These are phyloP conservation scores for Semaprochilodus insignis DNA, from an alignment of 2,797 vertebrate species.

Conservation along the genomic window DNA sequence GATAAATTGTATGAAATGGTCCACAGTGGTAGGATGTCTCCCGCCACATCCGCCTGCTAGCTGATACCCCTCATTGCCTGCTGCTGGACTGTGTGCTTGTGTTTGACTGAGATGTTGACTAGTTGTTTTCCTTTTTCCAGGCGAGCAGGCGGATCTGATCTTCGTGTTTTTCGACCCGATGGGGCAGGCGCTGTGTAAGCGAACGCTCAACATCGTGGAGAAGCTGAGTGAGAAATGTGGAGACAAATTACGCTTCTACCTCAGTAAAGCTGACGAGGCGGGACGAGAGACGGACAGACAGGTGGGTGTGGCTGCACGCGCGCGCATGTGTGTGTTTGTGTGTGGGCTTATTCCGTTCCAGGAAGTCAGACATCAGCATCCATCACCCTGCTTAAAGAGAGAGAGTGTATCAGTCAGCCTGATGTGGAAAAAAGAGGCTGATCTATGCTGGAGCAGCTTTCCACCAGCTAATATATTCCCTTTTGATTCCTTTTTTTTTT, in stretches of 20 bases:
- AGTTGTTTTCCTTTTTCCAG: conserved; percentile 60
- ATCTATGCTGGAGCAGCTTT: neutral
- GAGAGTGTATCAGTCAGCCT: neutral
- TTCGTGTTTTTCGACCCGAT: conserved; percentile 86
- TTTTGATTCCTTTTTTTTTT: neutral
- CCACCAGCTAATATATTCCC: neutral
- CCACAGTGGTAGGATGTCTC: too few species aligned
- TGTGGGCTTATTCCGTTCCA: neutral
- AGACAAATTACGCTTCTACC: conserved; percentile 82
- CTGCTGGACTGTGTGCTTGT: neutral
- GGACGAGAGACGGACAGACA: conserved; percentile 83
- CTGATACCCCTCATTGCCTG: too few species aligned
- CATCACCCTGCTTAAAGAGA: neutral
- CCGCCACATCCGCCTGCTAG: too few species aligned
- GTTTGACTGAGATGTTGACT: neutral
- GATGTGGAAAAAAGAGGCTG: neutral
- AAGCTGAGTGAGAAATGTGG: conserved; percentile 79
- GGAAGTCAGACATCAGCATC: neutral
- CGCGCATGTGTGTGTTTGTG: neutral
- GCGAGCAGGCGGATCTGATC: conserved; percentile 81
- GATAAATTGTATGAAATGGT: too few species aligned
- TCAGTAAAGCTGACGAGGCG: conserved; percentile 83
- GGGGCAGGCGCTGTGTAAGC: conserved; percentile 86
- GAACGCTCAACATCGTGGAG: conserved; percentile 84
- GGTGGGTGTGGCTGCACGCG: conserved; percentile 55